phyloP scores from a whole-genome alignment of 1,140 invertebrate genomes.

The Nasonia longicornis region DNA sequence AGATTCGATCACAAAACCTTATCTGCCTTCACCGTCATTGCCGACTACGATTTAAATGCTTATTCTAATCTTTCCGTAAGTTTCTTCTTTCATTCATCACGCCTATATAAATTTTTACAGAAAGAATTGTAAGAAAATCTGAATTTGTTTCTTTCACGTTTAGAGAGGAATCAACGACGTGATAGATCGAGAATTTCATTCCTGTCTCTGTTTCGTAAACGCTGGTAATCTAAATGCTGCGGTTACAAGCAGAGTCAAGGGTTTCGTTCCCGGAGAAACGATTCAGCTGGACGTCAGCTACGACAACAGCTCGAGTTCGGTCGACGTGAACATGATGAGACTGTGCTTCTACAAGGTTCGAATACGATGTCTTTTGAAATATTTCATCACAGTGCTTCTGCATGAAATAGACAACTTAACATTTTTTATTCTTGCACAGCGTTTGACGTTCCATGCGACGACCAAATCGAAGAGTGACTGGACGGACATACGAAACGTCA shows the following conservation, averaged over 20 bases:
- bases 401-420: too few relatives aligned
- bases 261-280: slow-evolving; percentile 75
- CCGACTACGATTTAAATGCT: slow-evolving; percentile 50
- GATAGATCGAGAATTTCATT: slow-evolving; percentile 74
- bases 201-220: slow-evolving; percentile 62
- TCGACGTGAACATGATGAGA: slow-evolving; percentile 70
- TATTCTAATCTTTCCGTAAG: slow-evolving; percentile 29
- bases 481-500: slow-evolving; percentile 29
- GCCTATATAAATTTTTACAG: too few relatives aligned
- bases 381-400: too few relatives aligned
- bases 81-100: background rate
- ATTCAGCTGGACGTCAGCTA: slow-evolving; percentile 73
- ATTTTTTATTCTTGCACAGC: too few relatives aligned
- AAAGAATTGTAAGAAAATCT: too few relatives aligned
- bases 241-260: slow-evolving; percentile 70
- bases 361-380: slow-evolving; percentile 21
- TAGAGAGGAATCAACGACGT: slow-evolving; percentile 52
- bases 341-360: slow-evolving; percentile 72
- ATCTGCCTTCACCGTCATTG: slow-evolving; percentile 68
- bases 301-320: slow-evolving; percentile 73
- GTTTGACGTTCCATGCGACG: background rate
- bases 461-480: background rate
- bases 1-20: slow-evolving; percentile 70
- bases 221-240: slow-evolving; percentile 71
- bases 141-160: too few relatives aligned